Conservation (phyloP, 2,888 invertebrate genomes). For the Baronia brevicornis region DNA sequence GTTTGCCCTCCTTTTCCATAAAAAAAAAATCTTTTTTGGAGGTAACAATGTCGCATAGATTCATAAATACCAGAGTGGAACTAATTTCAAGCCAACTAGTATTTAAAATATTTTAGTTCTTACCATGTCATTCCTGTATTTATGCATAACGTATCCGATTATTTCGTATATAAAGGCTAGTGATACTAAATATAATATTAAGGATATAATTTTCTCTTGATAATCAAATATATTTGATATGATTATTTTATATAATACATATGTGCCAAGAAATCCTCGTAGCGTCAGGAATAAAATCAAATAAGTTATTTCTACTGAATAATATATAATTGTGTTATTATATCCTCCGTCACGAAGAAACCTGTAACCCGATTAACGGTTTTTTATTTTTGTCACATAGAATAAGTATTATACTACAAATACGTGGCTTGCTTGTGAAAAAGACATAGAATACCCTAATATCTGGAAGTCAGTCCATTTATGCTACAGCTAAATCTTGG, state of each 20-base stretch:
- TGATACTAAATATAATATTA: conserved; percentile 58
- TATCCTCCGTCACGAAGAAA: conserved; percentile 69
- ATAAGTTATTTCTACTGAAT: conserved; percentile 65
- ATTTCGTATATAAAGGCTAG: conserved; percentile 61
- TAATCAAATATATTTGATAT: conserved; percentile 50
- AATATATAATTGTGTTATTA: conserved; percentile 54
- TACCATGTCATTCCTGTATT: conserved; percentile 50
- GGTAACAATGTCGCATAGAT: too few species aligned
- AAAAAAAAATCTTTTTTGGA: too few species aligned
- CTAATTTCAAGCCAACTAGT: background rate
- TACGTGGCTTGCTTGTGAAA: too few species aligned
- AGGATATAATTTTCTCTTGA: conserved; percentile 49
- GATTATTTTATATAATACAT: conserved; percentile 55
- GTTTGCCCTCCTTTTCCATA: too few species aligned
- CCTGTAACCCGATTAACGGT: conserved; percentile 34
- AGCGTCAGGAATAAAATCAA: conserved; percentile 61
- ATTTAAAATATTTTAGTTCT: conserved; percentile 28
- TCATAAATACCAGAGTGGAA: too few species aligned
- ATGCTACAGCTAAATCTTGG: too few species aligned
- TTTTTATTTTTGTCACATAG: background rate
- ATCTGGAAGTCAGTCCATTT: too few species aligned
- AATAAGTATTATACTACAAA: background rate
- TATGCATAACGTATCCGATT: conserved; percentile 50
- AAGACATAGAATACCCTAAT: too few species aligned
- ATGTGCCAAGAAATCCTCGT: conserved; percentile 71